Evolutionary conservation across 2,797 vertebrate species (phyloP).

Genomic region (Schizothorax lantsangensis): DNA sequence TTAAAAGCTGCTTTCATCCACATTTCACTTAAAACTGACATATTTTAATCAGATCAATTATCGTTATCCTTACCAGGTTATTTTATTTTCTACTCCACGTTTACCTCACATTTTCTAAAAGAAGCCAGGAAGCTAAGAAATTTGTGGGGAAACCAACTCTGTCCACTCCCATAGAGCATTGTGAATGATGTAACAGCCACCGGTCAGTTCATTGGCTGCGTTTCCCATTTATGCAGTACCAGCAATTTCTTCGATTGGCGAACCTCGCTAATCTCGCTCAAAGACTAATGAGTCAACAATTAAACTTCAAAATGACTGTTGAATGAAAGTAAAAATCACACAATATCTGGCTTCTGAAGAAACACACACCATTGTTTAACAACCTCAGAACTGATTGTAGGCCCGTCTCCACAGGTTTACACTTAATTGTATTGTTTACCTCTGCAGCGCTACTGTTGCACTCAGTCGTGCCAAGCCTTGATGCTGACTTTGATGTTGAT

Average conservation of each 20-base stretch:
- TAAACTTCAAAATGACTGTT: neutral
- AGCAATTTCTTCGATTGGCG: neutral
- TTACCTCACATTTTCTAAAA: neutral
- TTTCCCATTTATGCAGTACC: neutral
- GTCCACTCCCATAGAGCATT: neutral
- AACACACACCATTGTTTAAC: neutral
- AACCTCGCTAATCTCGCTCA: neutral
- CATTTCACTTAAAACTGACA: neutral
- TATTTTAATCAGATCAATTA: neutral
- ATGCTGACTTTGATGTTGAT: conserved; percentile 22
- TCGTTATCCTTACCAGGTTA: no score
- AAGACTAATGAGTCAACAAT: neutral
- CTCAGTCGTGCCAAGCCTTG: neutral
- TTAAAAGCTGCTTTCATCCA: neutral
- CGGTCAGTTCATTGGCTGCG: neutral
- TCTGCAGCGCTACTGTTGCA: neutral
- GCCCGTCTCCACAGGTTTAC: neutral
- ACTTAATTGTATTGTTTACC: conserved; percentile 18
- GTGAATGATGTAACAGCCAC: neutral
- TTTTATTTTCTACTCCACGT: neutral
- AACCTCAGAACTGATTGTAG: neutral
- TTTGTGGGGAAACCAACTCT: neutral
- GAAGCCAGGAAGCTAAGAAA: neutral
- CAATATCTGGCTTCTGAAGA: neutral
- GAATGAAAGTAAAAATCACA: neutral